A percentile compares a stretch with the other conserved stretches of the same genome.
These are phyloP conservation scores for Cydia fagiglandana DNA, from an alignment of 1,140 invertebrate species.

Conservation along the genomic window DNA sequence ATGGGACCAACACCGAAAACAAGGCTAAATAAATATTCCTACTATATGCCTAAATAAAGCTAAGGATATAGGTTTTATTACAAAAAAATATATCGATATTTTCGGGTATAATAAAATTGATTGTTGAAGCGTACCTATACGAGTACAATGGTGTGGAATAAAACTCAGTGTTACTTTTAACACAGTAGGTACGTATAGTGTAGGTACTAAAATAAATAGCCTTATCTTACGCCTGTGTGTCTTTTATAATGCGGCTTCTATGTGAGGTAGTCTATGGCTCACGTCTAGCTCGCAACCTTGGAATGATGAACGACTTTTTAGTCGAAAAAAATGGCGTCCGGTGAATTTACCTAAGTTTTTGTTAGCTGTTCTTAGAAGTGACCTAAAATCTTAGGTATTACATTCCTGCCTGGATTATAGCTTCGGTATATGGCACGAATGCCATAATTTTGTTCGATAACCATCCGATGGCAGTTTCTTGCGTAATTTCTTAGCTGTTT, in stretches of 20 bases:
- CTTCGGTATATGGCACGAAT: slow-evolving; percentile 18
- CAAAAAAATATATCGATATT: too few relatives aligned
- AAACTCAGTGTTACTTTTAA: too few relatives aligned
- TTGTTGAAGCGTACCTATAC: too few relatives aligned
- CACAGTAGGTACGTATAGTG: too few relatives aligned
- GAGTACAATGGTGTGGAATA: too few relatives aligned
- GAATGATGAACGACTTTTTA: slow-evolving; percentile 33
- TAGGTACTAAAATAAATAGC: neutral
- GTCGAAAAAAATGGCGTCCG: slow-evolving; percentile 31
- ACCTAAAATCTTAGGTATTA: slow-evolving; percentile 32
- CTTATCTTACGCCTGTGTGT: too few relatives aligned
- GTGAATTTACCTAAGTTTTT: slow-evolving; percentile 35
- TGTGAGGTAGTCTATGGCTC: neutral
- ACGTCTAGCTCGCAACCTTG: slow-evolving; percentile 30
- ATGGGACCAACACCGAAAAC: too few relatives aligned
- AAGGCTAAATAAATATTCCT: too few relatives aligned
- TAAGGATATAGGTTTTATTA: too few relatives aligned
- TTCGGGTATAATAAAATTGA: too few relatives aligned
- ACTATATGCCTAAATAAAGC: too few relatives aligned
- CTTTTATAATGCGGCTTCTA: neutral
- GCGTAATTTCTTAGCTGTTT: neutral
- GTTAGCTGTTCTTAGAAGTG: slow-evolving; percentile 20
- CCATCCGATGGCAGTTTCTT: slow-evolving; percentile 6
- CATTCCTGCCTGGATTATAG: slow-evolving; percentile 30
- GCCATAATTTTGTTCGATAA: slow-evolving; percentile 33